Conservation (phyloP, 2,797 vertebrate genomes). For the Cyclura pinguis region DNA sequence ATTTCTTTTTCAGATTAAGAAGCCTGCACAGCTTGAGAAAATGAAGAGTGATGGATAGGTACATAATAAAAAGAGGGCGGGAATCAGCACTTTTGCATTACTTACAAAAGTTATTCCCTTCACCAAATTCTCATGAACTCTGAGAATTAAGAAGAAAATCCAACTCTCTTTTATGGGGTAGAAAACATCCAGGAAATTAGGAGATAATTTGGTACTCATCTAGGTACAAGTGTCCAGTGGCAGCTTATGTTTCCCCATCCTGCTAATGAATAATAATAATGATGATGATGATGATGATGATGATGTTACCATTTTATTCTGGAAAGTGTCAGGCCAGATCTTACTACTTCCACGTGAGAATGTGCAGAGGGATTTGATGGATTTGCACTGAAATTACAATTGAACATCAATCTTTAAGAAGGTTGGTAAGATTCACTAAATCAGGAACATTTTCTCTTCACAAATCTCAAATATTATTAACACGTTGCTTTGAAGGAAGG, state of each 20-base stretch:
- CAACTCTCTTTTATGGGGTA: not conserved
- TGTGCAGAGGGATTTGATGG: not conserved
- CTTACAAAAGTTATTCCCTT: not conserved
- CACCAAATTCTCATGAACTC: not conserved
- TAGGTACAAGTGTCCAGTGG: not conserved
- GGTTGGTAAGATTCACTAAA: not conserved
- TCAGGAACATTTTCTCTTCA: not conserved
- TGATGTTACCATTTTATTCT: not conserved
- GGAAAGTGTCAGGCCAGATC: not conserved
- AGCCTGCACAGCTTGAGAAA: not conserved
- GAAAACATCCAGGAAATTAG: not conserved
- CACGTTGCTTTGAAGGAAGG: not conserved
- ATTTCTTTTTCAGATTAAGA: not conserved
- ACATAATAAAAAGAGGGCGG: not conserved
- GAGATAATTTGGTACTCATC: not conserved
- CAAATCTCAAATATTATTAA: conserved; percentile 10
- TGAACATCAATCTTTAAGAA: not conserved
- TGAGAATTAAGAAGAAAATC: not conserved
- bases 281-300: too few species aligned
- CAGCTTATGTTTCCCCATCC: not conserved
- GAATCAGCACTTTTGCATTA: not conserved
- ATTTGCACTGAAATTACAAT: not conserved
- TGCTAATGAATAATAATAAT: not conserved
- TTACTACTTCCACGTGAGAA: not conserved
- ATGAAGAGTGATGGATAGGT: not conserved